A percentile compares a stretch with the other conserved stretches of the same genome.
These are phyloP conservation scores for Drosophila sordidapex DNA, from an alignment of 2,888 invertebrate species.

Conservation along the genomic window DNA sequence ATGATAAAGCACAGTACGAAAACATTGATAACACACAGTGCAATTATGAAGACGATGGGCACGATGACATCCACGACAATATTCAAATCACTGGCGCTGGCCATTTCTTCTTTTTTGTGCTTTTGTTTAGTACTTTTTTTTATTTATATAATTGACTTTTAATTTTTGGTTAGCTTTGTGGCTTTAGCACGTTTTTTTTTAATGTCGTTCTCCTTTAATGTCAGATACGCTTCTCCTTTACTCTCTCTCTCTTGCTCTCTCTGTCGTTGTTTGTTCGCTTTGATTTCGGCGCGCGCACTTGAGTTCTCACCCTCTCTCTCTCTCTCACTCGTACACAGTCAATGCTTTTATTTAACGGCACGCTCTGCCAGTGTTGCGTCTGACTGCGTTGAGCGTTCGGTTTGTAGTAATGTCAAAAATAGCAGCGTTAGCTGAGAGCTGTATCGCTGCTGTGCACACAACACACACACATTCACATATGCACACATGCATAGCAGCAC, in stretches of 20 bases:
- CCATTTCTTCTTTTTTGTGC: slow-evolving; percentile 33
- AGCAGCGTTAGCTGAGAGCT: slow-evolving; percentile 23
- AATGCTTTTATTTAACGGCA: neutral
- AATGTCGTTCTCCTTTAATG: slow-evolving; percentile 69
- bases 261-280: neutral
- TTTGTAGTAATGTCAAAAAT: slow-evolving; percentile 62
- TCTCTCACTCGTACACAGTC: neutral
- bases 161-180: slow-evolving; percentile 1
- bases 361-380: slow-evolving; percentile 37
- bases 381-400: slow-evolving; percentile 56
- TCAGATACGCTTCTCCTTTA: slow-evolving; percentile 14
- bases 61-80: slow-evolving; percentile 69
- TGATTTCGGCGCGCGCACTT: slow-evolving; percentile 31
- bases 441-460: slow-evolving; percentile 15
- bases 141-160: slow-evolving; percentile 33
- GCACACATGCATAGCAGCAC: neutral
- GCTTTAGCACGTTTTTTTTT: slow-evolving; percentile 66
- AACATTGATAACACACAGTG: slow-evolving; percentile 68
- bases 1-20: slow-evolving; percentile 73
- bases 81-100: slow-evolving; percentile 56
- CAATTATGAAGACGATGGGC: slow-evolving; percentile 62
- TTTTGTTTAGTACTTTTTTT: neutral
- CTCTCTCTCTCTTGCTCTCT: slow-evolving; percentile 11
- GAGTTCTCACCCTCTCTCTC: neutral
- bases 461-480: slow-evolving; percentile 19